A percentile compares a stretch with the other conserved stretches of the same genome.
phyloP scores from a whole-genome alignment of 2,888 invertebrate genomes.

The Eristalinus aeneus region DNA sequence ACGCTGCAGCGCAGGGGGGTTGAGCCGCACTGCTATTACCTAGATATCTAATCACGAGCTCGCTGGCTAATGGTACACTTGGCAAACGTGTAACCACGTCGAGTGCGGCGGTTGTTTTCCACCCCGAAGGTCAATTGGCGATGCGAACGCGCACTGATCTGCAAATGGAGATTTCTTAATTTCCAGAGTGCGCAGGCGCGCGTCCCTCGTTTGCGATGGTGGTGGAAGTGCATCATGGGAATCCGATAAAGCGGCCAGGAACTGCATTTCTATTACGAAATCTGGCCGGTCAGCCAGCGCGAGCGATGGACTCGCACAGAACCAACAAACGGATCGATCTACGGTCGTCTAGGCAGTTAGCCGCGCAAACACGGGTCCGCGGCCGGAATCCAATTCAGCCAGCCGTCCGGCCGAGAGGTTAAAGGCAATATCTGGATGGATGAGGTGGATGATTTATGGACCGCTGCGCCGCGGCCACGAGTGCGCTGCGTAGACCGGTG shows the following conservation, averaged over 20 bases:
- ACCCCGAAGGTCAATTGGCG: constrained; percentile 71
- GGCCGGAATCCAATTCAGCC: constrained; percentile 11
- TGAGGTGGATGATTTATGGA: constrained; percentile 68
- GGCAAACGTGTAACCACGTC: constrained; percentile 52
- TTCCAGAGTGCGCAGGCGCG: constrained; percentile 47
- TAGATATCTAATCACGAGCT: constrained; percentile 70
- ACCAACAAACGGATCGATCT: constrained; percentile 63
- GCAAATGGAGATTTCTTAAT: constrained; percentile 67
- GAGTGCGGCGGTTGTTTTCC: constrained; percentile 57
- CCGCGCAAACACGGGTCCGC: constrained; percentile 40
- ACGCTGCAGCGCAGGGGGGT: constrained; percentile 35
- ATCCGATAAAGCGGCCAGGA: constrained; percentile 69
- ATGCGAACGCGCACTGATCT: constrained; percentile 63
- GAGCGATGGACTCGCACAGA: constrained; percentile 14
- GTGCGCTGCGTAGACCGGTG: constrained; percentile 46
- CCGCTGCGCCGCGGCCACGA: constrained; percentile 36
- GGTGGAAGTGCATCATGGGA: constrained; percentile 61
- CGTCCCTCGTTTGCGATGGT: constrained; percentile 16
- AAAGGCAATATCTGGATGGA: constrained; percentile 70
- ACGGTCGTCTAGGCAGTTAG: constrained; percentile 63
- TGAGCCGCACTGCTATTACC: constrained; percentile 63
- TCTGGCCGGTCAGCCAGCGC: constrained; percentile 27
- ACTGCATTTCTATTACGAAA: constrained; percentile 67
- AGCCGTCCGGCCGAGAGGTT: constrained; percentile 64
- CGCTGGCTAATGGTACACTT: constrained; percentile 64